phyloP scores from a whole-genome alignment of 2,113 vertebrate genomes.

The Gavia stellata region DNA sequence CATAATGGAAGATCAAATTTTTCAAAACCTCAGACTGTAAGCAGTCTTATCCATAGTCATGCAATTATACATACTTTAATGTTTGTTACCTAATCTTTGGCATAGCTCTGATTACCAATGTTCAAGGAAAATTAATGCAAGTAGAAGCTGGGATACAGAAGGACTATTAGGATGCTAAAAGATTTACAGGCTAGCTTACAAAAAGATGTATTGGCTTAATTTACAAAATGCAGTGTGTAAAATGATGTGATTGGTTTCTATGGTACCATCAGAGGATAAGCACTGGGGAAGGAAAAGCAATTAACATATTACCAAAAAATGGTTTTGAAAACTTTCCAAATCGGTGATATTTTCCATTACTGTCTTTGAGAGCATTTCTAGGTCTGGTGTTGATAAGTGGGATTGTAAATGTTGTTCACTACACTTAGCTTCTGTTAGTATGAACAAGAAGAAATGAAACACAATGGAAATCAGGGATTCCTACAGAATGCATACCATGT shows the following conservation, averaged over 20 bases:
- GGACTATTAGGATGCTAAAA: background rate
- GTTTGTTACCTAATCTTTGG: background rate
- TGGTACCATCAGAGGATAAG: background rate
- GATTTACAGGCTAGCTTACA: background rate
- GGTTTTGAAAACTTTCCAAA: background rate
- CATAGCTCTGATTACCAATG: background rate
- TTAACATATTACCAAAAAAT: background rate
- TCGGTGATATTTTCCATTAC: background rate
- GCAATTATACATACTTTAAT: background rate
- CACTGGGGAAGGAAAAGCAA: background rate
- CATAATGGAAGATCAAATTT: background rate
- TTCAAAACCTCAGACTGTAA: background rate
- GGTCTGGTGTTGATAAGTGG: background rate
- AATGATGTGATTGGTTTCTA: background rate
- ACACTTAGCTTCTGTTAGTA: background rate
- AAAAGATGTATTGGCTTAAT: background rate
- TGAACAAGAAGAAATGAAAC: background rate
- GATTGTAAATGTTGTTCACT: background rate
- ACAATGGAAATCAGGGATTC: background rate
- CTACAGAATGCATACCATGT: background rate
- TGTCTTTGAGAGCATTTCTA: background rate
- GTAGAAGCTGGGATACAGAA: background rate
- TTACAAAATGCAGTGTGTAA: background rate
- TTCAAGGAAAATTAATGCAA: background rate
- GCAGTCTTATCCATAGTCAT: background rate